Evolutionary conservation across 2,797 vertebrate genomes (phyloP).

Genomic region (Takifugu ocellatus): DNA sequence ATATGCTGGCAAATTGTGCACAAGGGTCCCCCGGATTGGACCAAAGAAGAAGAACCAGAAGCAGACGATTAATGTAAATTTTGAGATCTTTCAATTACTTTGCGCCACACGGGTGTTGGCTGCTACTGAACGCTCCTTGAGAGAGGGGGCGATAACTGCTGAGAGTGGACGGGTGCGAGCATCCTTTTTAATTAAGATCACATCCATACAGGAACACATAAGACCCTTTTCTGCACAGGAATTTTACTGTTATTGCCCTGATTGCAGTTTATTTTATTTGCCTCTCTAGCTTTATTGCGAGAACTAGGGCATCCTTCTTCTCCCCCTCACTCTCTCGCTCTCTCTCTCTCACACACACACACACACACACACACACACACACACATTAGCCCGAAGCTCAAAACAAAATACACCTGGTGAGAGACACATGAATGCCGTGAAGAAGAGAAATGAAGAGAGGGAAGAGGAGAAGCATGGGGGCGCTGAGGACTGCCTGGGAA

Average conservation of each 20-base stretch:
- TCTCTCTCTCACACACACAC: conserved; percentile 2
- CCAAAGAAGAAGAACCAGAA: conserved; percentile 45
- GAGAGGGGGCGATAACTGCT: conserved; percentile 25
- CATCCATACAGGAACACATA: conserved; percentile 4
- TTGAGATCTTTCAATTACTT: conserved; percentile 43
- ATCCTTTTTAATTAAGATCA: conserved; percentile 40
- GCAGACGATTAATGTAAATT: conserved; percentile 43
- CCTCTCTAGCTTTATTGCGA: conserved; percentile 48
- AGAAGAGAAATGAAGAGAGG: conserved; percentile 8
- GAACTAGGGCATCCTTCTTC: conserved; percentile 56
- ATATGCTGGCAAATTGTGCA: conserved; percentile 34
- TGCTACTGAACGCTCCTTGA: conserved; percentile 27
- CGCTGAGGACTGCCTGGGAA: conserved; percentile 30
- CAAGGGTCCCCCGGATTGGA: conserved; percentile 30
- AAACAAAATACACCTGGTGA: conserved; percentile 70
- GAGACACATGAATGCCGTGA: conserved; percentile 32
- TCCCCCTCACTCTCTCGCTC: conserved; percentile 1
- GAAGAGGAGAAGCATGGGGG: conserved; percentile 6
- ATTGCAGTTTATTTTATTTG: conserved; percentile 59
- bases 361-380: conserved; percentile 25
- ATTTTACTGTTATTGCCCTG: conserved; percentile 57
- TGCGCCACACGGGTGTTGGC: conserved; percentile 21
- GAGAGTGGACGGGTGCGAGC: conserved; percentile 18
- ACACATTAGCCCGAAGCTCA: conserved; percentile 57
- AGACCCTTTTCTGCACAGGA: conserved; percentile 25